These are phyloP conservation scores for Fundulus diaphanus DNA, from an alignment of 2,797 vertebrate genomes.

Conservation along the genomic window DNA sequence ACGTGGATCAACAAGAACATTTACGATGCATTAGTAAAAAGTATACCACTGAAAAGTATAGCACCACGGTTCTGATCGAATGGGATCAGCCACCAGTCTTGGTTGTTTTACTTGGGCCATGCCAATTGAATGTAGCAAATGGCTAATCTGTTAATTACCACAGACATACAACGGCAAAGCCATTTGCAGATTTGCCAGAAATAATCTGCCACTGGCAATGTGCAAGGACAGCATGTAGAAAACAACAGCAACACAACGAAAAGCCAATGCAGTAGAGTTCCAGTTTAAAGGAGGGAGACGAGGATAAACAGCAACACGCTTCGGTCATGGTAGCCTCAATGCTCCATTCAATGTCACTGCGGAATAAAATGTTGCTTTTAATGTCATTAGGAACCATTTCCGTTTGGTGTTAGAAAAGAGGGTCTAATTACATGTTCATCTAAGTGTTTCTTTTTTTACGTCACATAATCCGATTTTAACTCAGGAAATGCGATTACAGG, in stretches of 20 bases:
- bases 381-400: background rate
- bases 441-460: background rate
- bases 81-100: background rate
- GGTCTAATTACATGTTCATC: background rate
- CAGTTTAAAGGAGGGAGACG: background rate
- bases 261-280: background rate
- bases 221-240: background rate
- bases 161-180: background rate
- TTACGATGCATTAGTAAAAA: background rate
- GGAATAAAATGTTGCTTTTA: background rate
- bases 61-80: background rate
- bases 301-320: background rate
- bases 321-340: background rate
- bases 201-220: background rate
- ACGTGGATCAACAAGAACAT: background rate
- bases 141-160: background rate
- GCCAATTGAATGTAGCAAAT: background rate
- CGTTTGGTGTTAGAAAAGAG: background rate
- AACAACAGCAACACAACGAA: background rate
- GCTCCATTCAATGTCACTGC: background rate
- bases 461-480: background rate
- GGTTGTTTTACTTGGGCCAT: background rate
- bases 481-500: background rate
- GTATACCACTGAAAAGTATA: background rate
- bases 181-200: background rate